A percentile compares a stretch with the other conserved stretches of the same genome.
Conservation (phyloP, 2,888 invertebrate species). For the Cerastis leucographa region DNA sequence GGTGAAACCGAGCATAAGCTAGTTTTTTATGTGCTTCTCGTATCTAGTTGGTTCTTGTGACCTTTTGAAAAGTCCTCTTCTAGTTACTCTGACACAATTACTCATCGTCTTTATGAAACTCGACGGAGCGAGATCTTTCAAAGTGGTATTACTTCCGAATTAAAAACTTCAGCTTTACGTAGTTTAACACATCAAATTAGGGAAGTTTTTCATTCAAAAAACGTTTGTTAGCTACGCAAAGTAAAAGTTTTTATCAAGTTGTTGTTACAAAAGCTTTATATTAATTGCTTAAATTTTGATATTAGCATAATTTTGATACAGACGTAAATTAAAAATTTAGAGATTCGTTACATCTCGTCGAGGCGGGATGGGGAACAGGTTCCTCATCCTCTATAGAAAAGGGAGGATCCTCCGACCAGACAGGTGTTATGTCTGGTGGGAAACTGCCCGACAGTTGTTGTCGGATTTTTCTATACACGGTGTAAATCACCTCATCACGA, state of each 20-base stretch:
- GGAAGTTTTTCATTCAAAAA: constrained; percentile 33
- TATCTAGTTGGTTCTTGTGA: neutral
- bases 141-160: constrained; percentile 24
- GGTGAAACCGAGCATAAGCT: neutral
- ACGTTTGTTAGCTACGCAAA: constrained; percentile 6
- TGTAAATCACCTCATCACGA: no score
- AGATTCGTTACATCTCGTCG: no score
- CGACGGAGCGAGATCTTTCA: constrained; percentile 3
- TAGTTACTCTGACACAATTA: neutral
- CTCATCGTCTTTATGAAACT: neutral
- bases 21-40: neutral
- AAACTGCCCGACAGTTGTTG: no score
- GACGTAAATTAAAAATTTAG: neutral
- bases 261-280: neutral
- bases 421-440: no score
- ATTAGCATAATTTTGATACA: neutral
- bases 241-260: constrained; percentile 24
- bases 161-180: constrained; percentile 20
- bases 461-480: no score
- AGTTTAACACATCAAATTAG: constrained; percentile 16
- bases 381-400: no score
- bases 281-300: constrained; percentile 6
- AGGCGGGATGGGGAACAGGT: no score
- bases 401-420: no score
- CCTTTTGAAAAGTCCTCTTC: neutral